Percentiles rank a stretch among this genome's conserved stretches.
phyloP scores from a whole-genome alignment of 37 sponge, comb jelly and placozoan genomes.

The Mnemiopsis leidyi region DNA sequence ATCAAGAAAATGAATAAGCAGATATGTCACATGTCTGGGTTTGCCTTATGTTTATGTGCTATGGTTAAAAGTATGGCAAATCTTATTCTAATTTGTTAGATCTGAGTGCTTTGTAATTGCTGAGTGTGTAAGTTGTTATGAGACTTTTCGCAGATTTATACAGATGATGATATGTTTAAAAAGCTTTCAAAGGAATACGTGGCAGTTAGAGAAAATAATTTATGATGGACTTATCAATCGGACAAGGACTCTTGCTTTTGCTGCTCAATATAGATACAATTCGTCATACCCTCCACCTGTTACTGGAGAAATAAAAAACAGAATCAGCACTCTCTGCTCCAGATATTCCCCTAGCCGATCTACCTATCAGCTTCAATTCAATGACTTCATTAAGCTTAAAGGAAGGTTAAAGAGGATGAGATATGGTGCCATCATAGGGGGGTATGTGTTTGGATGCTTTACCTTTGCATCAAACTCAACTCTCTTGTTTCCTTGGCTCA shows the following conservation, averaged over 20 bases:
- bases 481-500: background rate
- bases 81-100: too few species aligned
- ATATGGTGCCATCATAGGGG: background rate
- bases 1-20: too few species aligned
- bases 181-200: too few species aligned
- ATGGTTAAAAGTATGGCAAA: too few species aligned
- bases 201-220: too few species aligned
- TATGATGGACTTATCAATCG: too few species aligned
- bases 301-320: background rate
- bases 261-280: background rate
- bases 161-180: too few species aligned
- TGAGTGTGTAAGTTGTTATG: too few species aligned
- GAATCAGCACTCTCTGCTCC: background rate
- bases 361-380: background rate
- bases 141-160: too few species aligned
- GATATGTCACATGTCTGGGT: too few species aligned
- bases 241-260: background rate
- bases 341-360: background rate
- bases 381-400: background rate
- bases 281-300: background rate
- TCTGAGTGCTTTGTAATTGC: too few species aligned
- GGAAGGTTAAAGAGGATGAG: background rate
- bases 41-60: too few species aligned
- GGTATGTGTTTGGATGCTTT: background rate
- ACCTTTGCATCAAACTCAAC: background rate